Conservation (phyloP, 2,888 invertebrate genomes). For the Drosophila barbarae region DNA sequence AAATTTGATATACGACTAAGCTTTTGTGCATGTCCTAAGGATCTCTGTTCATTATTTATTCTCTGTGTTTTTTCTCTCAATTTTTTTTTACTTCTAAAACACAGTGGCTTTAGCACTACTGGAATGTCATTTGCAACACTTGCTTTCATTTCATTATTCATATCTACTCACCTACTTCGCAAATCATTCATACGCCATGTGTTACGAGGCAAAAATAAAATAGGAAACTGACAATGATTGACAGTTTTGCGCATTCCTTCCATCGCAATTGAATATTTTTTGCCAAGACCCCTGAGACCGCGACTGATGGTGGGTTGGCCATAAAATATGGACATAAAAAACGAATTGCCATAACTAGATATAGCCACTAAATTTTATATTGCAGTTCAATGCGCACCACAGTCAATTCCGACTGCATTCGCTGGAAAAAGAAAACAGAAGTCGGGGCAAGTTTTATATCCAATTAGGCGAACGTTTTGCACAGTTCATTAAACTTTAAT, state of each 20-base stretch:
- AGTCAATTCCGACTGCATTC: conserved; percentile 6
- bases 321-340: conserved; percentile 28
- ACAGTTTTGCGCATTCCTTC: conserved; percentile 34
- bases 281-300: conserved; percentile 1
- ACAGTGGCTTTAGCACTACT: neutral
- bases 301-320: conserved; percentile 10
- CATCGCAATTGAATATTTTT: conserved; percentile 39
- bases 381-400: conserved; percentile 11
- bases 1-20: conserved; percentile 23
- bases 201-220: conserved; percentile 21
- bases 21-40: neutral
- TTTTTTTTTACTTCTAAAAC: neutral
- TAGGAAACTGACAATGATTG: conserved; percentile 38
- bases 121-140: conserved; percentile 21
- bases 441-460: conserved; percentile 16
- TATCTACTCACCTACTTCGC: conserved; percentile 4
- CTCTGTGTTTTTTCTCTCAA: too few relatives aligned
- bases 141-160: conserved; percentile 30
- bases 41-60: conserved; percentile 13
- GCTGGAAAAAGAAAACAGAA: neutral
- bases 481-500: conserved; percentile 21
- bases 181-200: conserved; percentile 32
- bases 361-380: conserved; percentile 19
- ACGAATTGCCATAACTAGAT: conserved; percentile 11
- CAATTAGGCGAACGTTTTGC: conserved; percentile 19